A percentile compares a stretch with the other conserved stretches of the same genome.
phyloP scores from a whole-genome alignment of 2,888 invertebrate genomes.

The Gnatocerus cornutus region DNA sequence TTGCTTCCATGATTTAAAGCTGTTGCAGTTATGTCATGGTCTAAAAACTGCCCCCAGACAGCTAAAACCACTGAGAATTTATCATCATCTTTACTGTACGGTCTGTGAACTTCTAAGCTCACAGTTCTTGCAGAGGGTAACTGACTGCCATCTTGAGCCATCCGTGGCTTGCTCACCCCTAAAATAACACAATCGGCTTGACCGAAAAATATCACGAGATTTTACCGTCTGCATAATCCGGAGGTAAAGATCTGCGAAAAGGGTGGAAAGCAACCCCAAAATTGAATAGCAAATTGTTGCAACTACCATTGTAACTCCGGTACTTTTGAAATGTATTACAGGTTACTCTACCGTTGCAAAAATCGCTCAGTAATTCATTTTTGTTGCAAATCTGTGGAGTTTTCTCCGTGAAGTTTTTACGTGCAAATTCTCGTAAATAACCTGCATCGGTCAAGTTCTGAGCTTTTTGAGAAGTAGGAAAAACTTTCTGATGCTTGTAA shows the following conservation, averaged over 20 bases:
- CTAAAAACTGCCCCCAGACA: conserved; percentile 91
- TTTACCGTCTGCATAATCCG: conserved; percentile 85
- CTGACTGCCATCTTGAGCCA: conserved; percentile 71
- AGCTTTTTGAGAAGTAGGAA: conserved; percentile 77
- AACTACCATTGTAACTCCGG: conserved; percentile 81
- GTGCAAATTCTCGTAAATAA: conserved; percentile 81
- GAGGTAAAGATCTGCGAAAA: conserved; percentile 81
- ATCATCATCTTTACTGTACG: conserved; percentile 82
- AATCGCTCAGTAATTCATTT: conserved; percentile 7
- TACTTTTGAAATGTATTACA: conserved; percentile 71
- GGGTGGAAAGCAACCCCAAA: conserved; percentile 85
- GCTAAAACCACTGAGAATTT: conserved; percentile 89
- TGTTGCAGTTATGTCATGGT: conserved; percentile 91
- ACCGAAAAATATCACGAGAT: not conserved
- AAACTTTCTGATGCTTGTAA: conserved; percentile 80
- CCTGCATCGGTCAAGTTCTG: conserved; percentile 79
- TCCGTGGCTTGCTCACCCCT: conserved; percentile 80
- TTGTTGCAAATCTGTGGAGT: conserved; percentile 29
- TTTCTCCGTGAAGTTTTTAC: conserved; percentile 67
- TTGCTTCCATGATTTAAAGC: conserved; percentile 83
- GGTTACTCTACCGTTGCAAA: not conserved
- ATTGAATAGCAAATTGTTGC: conserved; percentile 81
- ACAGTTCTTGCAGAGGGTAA: conserved; percentile 86
- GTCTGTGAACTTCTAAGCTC: conserved; percentile 82
- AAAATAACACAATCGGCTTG: conserved; percentile 23